Evolutionary conservation across 1,140 invertebrate species (phyloP), one percentile per base, ranked within the genome.

Genomic region (Phymorhynchus buccinoides): DNA sequence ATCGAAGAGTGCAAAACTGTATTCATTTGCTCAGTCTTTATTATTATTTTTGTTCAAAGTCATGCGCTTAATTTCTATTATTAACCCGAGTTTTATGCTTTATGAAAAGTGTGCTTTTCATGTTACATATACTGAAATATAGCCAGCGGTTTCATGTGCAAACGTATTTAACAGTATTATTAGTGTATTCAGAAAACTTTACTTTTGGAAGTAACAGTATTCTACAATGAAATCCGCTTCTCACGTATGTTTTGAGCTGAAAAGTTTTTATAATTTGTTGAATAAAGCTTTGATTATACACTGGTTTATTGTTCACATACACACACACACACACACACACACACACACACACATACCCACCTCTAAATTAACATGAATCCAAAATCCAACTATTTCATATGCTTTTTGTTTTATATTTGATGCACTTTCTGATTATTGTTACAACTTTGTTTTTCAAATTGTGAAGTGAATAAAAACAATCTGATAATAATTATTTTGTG

Each of bases 21-120:
- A 75, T 75, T 39, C 37, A 75, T 75, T n/a, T 75, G 73, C 73
- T 75, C 73, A 75, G 35, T 27, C 30, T 66, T 66, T 66, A 14
- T 52, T 52, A 12, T 52, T 52, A 71, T 71, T 12, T 37, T 37
- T 37, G 14, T 35, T 12, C 73, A 16, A 16, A 75, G 37, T 41
- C 22, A 41, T 41, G 7, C 42, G 37, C 27, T 22, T 75, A 41
- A 66, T 9, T 22, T 41, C 18, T 35, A 71, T 35, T 32, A 32
- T 14, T 32, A 37, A 7, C 6, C 9, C n/a, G 14, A 7, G 3
- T 4, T 32, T 35, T 27, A 37, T 66, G 22, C 4, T 66, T 41
- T 41, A 41, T 41, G 18, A 41, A 75, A 16, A 14, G 73, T 75
- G 73, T 41, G 73, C 39, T 30, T 37, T 75, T 35, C 68, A 35